Evolutionary conservation across 1,140 invertebrate genomes (phyloP).

Genomic region (Drosophila kanapiae): DNA sequence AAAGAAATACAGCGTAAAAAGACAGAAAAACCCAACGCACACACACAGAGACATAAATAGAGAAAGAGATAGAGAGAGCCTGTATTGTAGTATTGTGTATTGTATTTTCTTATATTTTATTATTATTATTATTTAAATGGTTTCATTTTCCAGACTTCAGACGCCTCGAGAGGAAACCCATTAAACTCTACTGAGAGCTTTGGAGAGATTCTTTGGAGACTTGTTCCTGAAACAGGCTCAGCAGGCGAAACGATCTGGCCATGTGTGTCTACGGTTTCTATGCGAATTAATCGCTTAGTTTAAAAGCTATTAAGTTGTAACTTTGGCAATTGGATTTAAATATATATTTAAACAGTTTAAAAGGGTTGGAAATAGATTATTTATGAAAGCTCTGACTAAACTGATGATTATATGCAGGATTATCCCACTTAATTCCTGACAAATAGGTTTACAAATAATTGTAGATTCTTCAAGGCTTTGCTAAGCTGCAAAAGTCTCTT

Average conservation of each 20-base stretch:
- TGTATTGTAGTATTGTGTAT: slow-evolving; percentile 77
- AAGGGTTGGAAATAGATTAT: no score
- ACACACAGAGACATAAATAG: neutral
- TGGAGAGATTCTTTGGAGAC: neutral
- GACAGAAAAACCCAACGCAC: slow-evolving; percentile 14
- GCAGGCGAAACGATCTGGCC: neutral
- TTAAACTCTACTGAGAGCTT: neutral
- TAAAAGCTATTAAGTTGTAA: no score
- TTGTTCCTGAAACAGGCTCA: neutral
- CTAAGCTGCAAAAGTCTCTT: no score
- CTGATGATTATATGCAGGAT: no score
- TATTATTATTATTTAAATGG: slow-evolving; percentile 57
- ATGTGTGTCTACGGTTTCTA: neutral
- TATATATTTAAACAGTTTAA: no score
- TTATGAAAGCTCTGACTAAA: no score
- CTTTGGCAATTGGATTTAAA: no score
- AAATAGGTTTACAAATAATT: no score
- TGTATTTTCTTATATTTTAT: neutral
- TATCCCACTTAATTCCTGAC: no score
- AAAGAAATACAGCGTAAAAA: slow-evolving; percentile 37
- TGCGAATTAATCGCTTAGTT: neutral
- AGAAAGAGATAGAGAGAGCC: neutral
- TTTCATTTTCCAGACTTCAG: slow-evolving; percentile 66
- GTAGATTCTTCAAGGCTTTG: no score
- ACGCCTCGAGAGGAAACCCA: slow-evolving; percentile 34